Evolutionary conservation across 1,140 invertebrate species (phyloP).

Genomic region (Hormaphis cornu): DNA sequence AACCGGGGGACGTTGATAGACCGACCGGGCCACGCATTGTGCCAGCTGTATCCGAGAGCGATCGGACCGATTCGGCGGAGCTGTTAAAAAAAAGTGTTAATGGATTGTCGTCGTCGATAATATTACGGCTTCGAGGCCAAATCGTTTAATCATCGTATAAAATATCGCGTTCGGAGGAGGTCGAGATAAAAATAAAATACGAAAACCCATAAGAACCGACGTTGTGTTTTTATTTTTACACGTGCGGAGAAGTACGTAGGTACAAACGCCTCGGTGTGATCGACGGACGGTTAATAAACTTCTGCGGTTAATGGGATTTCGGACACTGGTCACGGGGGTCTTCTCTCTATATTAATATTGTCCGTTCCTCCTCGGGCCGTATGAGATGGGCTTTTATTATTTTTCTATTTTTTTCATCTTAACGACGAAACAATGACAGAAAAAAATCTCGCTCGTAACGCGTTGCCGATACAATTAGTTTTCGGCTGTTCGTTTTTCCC

Average conservation of each 20-base stretch:
- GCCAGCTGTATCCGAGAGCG: background rate
- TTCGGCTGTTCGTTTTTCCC: too few species aligned
- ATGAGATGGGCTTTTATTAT: too few species aligned
- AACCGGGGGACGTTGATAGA: too few species aligned
- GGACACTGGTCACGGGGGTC: background rate
- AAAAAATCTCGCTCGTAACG: too few species aligned
- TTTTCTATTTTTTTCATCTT: too few species aligned
- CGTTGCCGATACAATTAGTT: too few species aligned
- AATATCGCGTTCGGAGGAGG: background rate
- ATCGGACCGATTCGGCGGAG: background rate
- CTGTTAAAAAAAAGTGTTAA: conserved; percentile 26
- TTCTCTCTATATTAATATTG: too few species aligned
- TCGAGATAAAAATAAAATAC: background rate
- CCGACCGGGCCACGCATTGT: too few species aligned
- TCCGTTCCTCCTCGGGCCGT: too few species aligned
- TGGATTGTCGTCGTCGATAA: conserved; percentile 7
- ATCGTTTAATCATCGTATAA: conserved; percentile 30
- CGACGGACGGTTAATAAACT: conserved; percentile 12
- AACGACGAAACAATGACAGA: too few species aligned
- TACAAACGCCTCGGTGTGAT: background rate
- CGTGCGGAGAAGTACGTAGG: background rate
- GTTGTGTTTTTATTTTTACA: background rate
- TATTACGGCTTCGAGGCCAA: conserved; percentile 18
- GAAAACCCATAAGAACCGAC: background rate
- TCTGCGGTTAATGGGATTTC: conserved; percentile 14